Evolutionary conservation across 2,113 vertebrate genomes (phyloP), one percentile per base, ranked within the genome.

Genomic region (Chinchilla lanigera): DNA sequence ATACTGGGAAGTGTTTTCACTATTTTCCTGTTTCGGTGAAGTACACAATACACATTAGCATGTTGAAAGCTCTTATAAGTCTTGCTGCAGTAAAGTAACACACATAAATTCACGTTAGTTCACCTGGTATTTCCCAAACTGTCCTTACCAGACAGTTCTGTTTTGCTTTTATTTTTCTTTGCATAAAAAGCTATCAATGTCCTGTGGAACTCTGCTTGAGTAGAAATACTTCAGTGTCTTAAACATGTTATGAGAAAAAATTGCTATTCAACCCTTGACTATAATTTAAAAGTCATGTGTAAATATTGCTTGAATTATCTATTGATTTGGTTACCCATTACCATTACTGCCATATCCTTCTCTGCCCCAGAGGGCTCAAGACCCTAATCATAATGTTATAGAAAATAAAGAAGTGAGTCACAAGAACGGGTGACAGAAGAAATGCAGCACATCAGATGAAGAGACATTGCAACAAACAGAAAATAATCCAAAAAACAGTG

Each of bases 241-340:
- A 93, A 69, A 90, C 20, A 93, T 63, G 52, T 90, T 71, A 60
- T 16, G 52, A 61, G 41, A 83, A 65, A 88, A 71, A 89, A 28
- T 9, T 88, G 41, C 38, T 93, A 20, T 14, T 93, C 52, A 86
- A 86, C 20, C 10, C 26, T 97, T 95, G 50, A 71, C 47, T 82
- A 77, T 81, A 93, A 93, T 89, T 94, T 95, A 90, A 93, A 97
- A 96, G 67, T 95, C 83, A 95, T 52, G 50, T 75, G 69, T 61
- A 87, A 96, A 92, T 81, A 89, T 93, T 84, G 65, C 85, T 94
- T 90, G 95, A 95, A 90, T 93, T 90, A 75, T 90, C 80, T 95
- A 93, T 86, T 69, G 69, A 93, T 96, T 96, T 17, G 1, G 61
- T 90, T 88, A 73, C 75, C 52, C 86, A 67, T 65, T 84, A 35